A percentile compares a stretch with the other conserved stretches of the same genome.
Conservation (phyloP, 2,888 invertebrate species). For the Adelognathus sp. region DNA sequence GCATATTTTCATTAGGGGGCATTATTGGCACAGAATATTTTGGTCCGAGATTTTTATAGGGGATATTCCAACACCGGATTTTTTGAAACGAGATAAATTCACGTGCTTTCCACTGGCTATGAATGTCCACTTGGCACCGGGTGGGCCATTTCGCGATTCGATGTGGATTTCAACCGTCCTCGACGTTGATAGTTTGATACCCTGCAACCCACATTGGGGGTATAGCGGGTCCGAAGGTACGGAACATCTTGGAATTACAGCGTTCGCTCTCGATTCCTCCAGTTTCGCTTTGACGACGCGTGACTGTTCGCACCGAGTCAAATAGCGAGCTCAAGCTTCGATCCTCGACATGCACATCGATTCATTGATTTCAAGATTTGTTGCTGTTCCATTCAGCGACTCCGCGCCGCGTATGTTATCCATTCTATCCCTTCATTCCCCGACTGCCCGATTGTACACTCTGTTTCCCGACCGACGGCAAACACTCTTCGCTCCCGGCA, state of each 20-base stretch:
- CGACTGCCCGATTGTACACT: neutral
- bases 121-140: constrained; percentile 2
- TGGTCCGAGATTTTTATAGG: neutral
- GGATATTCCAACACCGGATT: neutral
- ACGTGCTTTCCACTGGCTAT: too few species aligned
- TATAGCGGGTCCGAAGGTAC: neutral
- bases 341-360: neutral
- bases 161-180: constrained; percentile 29
- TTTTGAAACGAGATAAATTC: too few species aligned
- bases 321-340: neutral
- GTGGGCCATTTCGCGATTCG: constrained; percentile 24
- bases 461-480: neutral
- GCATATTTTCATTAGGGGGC: neutral
- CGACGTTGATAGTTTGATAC: constrained; percentile 48
- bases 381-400: neutral
- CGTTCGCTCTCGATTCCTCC: neutral
- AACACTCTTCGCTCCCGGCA: neutral
- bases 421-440: neutral
- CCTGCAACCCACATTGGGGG: neutral
- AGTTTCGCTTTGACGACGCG: constrained; percentile 5
- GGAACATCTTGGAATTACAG: constrained; percentile 5
- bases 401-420: neutral
- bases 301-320: neutral
- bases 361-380: constrained; percentile 13
- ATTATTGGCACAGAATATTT: too few species aligned